Evolutionary conservation across 2,888 invertebrate genomes (phyloP), one percentile per base, ranked within the genome.

Genomic region (Lepidocyrtinus sp.): DNA sequence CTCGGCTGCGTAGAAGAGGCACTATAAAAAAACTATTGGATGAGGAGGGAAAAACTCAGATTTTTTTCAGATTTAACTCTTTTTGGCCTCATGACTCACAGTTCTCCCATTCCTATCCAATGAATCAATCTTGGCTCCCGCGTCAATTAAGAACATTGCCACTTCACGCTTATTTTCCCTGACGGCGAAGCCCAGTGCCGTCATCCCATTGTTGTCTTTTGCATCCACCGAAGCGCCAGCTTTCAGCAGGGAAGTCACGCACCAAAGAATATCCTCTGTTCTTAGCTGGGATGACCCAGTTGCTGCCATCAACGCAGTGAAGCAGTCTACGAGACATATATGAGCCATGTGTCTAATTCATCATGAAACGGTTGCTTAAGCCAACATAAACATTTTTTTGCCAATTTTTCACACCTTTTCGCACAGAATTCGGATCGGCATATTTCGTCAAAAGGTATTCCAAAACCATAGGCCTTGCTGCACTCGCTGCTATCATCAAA

Each of bases 251-350:
- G 78, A 45, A 5, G 68, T 74, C 12, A 77, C 70, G 19, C 77
- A 77, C 15, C 65, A 59, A 3, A 63, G 45, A 15, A 75, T 69
- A 19, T 77, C 78, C 0, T 62, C 81, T 15, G 19, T 62, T 22
- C 80, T 62, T 1, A 59, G 27, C 36, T 82, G 78, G 17, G 81
- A 81, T 59, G 83, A 81, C 59, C 75, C 81, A 59, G 75, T 65
- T 62, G 83, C 83, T 5, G 83, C 83, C 83, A 83, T 83, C 0
- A 83, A 62, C 12, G 83, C 72, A n/a, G 81, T 75, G 45, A 83
- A 83, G 15, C 75, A 72, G 50, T 83, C 83, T 83, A 36, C 36
- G 25, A 21, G 25, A 67, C 15, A 67, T 22, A 63, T 22, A 22
- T 12, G 27, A 22, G 45, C 3, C 67, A 45, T 36, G 19, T 21